Conservation (phyloP, 2,797 vertebrate genomes). For the Carduelis carduelis region DNA sequence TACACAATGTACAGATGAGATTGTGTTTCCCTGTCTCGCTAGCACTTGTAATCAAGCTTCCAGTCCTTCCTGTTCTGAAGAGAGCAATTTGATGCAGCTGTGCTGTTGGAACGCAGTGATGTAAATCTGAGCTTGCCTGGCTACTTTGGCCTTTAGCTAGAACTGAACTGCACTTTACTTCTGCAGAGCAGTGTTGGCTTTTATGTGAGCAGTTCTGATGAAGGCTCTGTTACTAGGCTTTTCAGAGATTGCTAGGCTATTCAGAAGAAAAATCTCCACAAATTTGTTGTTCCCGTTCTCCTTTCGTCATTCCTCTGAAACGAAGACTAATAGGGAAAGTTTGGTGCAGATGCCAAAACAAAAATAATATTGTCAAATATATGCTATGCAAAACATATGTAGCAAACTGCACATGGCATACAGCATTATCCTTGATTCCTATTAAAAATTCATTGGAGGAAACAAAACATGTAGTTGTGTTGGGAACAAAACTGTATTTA, state of each 20-base stretch:
- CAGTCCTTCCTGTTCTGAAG: conserved; percentile 42
- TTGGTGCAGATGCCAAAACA: not conserved
- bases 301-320: not conserved
- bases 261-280: not conserved
- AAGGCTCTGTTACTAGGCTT: not conserved
- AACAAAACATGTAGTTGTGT: not conserved
- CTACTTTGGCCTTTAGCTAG: conserved; percentile 3
- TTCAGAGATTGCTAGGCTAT: not conserved
- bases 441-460: not conserved
- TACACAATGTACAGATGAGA: conserved; percentile 8
- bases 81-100: conserved; percentile 58
- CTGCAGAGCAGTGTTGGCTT: not conserved
- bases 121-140: conserved; percentile 11
- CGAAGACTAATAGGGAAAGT: not conserved
- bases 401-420: not conserved
- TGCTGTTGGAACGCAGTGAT: not conserved
- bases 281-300: not conserved
- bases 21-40: not conserved
- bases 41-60: conserved; percentile 32
- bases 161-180: not conserved
- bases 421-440: not conserved
- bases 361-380: not conserved
- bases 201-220: not conserved
- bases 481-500: not conserved
- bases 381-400: not conserved